A percentile compares a stretch with the other conserved stretches of the same genome.
phyloP scores from a whole-genome alignment of 2,113 vertebrate species.

The Capra hircus region DNA sequence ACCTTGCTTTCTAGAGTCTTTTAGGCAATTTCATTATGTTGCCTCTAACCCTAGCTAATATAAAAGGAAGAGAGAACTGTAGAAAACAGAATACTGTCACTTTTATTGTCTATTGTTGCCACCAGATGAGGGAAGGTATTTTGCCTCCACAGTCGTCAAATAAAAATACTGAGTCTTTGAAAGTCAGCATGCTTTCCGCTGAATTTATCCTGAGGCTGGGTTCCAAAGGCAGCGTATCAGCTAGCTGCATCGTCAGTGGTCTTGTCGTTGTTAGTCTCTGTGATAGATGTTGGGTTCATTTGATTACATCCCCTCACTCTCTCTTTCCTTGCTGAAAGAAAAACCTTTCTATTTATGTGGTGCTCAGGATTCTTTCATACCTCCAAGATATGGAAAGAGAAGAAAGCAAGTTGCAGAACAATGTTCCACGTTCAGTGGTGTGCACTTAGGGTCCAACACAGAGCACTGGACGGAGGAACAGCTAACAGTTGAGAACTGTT shows the following conservation, averaged over 20 bases:
- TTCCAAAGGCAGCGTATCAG: constrained; percentile 42
- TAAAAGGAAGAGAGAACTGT: constrained; percentile 60
- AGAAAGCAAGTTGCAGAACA: neutral
- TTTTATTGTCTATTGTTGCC: constrained; percentile 37
- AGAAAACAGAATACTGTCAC: constrained; percentile 48
- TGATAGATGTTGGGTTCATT: neutral
- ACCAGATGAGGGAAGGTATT: constrained; percentile 48
- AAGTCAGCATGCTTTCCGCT: neutral
- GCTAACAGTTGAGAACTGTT: neutral
- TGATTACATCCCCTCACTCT: neutral
- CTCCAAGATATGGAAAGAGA: neutral
- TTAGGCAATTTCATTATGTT: neutral
- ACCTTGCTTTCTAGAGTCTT: neutral
- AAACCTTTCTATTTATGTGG: neutral
- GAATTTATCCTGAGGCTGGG: neutral
- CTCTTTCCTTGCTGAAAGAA: neutral
- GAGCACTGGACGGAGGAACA: neutral
- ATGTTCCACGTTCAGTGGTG: neutral
- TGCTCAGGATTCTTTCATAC: neutral
- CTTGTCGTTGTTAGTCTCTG: neutral
- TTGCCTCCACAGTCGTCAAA: neutral
- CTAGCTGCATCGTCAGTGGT: neutral
- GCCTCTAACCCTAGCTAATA: neutral
- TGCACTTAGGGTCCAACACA: neutral
- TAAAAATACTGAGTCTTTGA: neutral